These are phyloP conservation scores for Lepidonotus clava DNA, from an alignment of 2,888 invertebrate genomes.

Conservation along the genomic window DNA sequence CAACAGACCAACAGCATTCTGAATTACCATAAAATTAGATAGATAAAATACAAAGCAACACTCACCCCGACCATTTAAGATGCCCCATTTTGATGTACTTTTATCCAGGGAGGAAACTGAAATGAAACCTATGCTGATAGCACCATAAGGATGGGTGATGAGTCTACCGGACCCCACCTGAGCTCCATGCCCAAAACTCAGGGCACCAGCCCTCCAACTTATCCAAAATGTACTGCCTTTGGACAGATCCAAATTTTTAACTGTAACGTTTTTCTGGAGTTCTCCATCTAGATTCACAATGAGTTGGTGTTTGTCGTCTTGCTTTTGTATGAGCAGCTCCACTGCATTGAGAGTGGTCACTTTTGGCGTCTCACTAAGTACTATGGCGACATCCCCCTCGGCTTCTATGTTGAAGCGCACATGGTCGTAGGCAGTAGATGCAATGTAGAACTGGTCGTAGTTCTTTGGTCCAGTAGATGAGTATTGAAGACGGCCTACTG, in stretches of 20 bases:
- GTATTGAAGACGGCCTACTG: background rate
- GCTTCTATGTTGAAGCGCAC: background rate
- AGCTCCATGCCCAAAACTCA: background rate
- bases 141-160: background rate
- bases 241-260: background rate
- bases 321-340: background rate
- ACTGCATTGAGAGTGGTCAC: background rate
- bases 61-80: too few species aligned
- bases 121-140: conserved; percentile 10
- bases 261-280: background rate
- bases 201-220: background rate
- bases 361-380: background rate
- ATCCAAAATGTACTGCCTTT: background rate
- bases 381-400: background rate
- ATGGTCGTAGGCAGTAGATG: background rate
- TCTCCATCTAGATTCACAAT: background rate
- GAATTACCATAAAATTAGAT: too few species aligned
- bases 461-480: background rate
- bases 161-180: background rate
- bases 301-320: background rate
- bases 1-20: too few species aligned
- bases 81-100: background rate
- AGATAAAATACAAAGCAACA: too few species aligned
- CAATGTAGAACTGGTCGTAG: background rate
- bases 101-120: background rate